Evolutionary conservation across 2,113 vertebrate genomes (phyloP).

Genomic region (Pelusios castaneus): DNA sequence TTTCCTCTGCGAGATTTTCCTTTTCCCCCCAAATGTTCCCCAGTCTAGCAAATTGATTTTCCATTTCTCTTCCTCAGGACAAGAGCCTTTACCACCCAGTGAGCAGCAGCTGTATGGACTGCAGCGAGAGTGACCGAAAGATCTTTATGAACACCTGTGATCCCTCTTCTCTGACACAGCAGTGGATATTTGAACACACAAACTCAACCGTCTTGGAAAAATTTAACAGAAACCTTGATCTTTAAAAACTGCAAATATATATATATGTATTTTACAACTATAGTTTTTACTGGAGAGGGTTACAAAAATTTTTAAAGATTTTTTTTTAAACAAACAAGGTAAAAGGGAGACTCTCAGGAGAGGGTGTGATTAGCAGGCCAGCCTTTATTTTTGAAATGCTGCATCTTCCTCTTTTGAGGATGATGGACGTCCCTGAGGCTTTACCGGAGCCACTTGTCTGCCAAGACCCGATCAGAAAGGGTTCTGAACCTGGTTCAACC

Average conservation of each 20-base stretch:
- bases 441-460: slow-evolving; percentile 53
- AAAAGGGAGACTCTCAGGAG: slow-evolving; percentile 76
- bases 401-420: slow-evolving; percentile 63
- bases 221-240: slow-evolving; percentile 81
- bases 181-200: slow-evolving; percentile 89
- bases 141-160: slow-evolving; percentile 89
- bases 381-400: slow-evolving; percentile 74
- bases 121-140: slow-evolving; percentile 79
- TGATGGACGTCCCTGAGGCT: slow-evolving; percentile 53
- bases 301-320: slow-evolving; percentile 63
- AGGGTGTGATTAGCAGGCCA: slow-evolving; percentile 66
- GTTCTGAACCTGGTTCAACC: slow-evolving; percentile 55
- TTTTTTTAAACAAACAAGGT: slow-evolving; percentile 66
- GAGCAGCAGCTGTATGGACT: slow-evolving; percentile 89
- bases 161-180: slow-evolving; percentile 82
- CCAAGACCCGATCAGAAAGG: slow-evolving; percentile 54
- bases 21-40: neutral
- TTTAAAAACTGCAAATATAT: slow-evolving; percentile 68
- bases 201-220: slow-evolving; percentile 85
- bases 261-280: slow-evolving; percentile 75
- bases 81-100: slow-evolving; percentile 86
- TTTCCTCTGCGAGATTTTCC: neutral
- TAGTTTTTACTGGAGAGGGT: slow-evolving; percentile 77
- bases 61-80: slow-evolving; percentile 77
- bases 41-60: neutral